Conservation (phyloP, 2,888 invertebrate genomes). For the Cosmia trapezina region DNA sequence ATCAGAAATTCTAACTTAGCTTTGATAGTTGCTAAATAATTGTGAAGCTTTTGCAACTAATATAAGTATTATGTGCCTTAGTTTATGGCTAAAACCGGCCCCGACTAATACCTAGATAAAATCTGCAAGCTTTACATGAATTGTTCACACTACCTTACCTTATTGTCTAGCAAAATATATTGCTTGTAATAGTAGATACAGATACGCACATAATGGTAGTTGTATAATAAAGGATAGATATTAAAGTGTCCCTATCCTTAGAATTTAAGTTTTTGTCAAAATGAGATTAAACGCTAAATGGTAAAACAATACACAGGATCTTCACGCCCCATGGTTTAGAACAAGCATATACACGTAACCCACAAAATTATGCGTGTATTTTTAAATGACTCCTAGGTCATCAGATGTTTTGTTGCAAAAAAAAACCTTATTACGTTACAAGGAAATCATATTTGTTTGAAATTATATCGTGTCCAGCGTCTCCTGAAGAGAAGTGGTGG, state of each 20-base stretch:
- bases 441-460: background rate
- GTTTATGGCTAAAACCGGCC: background rate
- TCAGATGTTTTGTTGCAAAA: background rate
- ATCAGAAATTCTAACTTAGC: slow-evolving; percentile 21
- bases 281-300: slow-evolving; percentile 23
- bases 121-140: slow-evolving; percentile 33
- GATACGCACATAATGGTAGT: slow-evolving; percentile 37
- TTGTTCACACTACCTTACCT: slow-evolving; percentile 15
- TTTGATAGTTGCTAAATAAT: slow-evolving; percentile 41
- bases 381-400: background rate
- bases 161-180: slow-evolving; percentile 18
- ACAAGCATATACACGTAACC: slow-evolving; percentile 3
- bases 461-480: background rate
- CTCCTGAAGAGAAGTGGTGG: too few species aligned
- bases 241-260: background rate
- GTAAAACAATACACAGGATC: slow-evolving; percentile 11
- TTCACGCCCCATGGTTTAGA: slow-evolving; percentile 13
- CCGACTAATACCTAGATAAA: background rate
- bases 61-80: slow-evolving; percentile 12
- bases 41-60: slow-evolving; percentile 28
- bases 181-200: slow-evolving; percentile 43
- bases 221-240: slow-evolving; percentile 1
- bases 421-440: background rate
- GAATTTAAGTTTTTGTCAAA: background rate
- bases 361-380: background rate